phyloP scores from a whole-genome alignment of 1,140 invertebrate genomes.

The Helicorthomorpha holstii region DNA sequence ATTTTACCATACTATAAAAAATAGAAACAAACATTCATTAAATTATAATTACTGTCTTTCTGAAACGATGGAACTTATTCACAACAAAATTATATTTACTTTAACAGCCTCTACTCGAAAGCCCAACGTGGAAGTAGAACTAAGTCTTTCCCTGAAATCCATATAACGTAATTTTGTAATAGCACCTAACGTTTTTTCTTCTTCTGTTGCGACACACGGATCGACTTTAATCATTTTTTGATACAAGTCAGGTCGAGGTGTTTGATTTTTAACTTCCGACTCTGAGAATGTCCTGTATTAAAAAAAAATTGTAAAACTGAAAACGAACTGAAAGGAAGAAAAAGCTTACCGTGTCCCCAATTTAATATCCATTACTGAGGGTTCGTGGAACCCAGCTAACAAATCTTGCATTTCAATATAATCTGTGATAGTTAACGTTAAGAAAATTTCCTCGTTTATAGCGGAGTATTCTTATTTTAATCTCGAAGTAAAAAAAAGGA shows the following conservation, averaged over 20 bases:
- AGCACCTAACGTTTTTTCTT: constrained; percentile 55
- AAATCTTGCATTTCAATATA: constrained; percentile 84
- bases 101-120: constrained; percentile 95
- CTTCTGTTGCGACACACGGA: constrained; percentile 58
- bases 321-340: background rate
- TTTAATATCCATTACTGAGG: constrained; percentile 83
- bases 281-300: constrained; percentile 64
- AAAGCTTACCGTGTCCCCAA: constrained; percentile 50
- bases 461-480: background rate
- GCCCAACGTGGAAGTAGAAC: constrained; percentile 77
- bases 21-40: constrained; percentile 1
- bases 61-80: background rate
- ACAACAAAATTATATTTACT: constrained; percentile 22
- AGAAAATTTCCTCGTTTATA: constrained; percentile 7
- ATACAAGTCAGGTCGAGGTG: constrained; percentile 58
- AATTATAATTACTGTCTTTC: background rate
- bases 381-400: constrained; percentile 63
- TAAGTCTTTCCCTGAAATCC: constrained; percentile 84
- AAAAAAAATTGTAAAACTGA: background rate
- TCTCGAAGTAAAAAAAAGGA: constrained; percentile 21
- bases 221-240: constrained; percentile 90
- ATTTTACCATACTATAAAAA: constrained; percentile 23
- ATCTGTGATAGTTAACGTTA: constrained; percentile 20
- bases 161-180: constrained; percentile 89
- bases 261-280: constrained; percentile 72